These are phyloP conservation scores for Radopholus similis DNA, from an alignment of 1,140 invertebrate species.

Conservation along the genomic window DNA sequence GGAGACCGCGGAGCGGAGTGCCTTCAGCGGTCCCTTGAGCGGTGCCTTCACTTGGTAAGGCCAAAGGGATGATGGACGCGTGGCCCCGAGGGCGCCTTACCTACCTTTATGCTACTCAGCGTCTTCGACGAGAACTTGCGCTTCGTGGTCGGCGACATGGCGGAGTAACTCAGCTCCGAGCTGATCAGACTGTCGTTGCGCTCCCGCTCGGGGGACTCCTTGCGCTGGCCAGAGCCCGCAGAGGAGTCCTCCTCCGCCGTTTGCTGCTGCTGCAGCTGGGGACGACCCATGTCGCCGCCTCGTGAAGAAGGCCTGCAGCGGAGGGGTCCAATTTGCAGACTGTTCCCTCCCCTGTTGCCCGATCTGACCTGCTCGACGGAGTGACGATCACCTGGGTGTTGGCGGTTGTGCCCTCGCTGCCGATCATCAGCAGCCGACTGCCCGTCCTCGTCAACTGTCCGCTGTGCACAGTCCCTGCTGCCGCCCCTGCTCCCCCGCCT, in stretches of 20 bases:
- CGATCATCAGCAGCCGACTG: not conserved
- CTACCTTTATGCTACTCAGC: not conserved
- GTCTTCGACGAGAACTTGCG: not conserved
- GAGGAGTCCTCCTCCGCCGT: not conserved
- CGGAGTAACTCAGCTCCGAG: not conserved
- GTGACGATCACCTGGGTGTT: constrained; percentile 23
- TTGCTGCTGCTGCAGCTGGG: not conserved
- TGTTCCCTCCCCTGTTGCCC: not conserved
- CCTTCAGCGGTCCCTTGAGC: constrained; percentile 1
- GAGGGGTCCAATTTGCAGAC: not conserved
- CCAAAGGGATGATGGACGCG: not conserved
- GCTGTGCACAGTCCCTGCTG: not conserved
- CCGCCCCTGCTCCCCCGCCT: not conserved
- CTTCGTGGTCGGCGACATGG: not conserved
- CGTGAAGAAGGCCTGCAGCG: not conserved
- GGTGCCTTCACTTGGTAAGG: not conserved
- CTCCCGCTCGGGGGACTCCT: no score
- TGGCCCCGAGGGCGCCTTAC: not conserved
- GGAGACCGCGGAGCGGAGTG: not conserved
- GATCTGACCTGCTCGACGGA: constrained; percentile 15
- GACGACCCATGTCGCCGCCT: not conserved
- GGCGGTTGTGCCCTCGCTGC: not conserved
- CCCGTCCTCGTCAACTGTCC: not conserved
- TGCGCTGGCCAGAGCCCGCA: not conserved
- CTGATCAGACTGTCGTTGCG: not conserved